Conservation (phyloP, 2,797 vertebrate species). For the Pyrrhura leucotis region DNA sequence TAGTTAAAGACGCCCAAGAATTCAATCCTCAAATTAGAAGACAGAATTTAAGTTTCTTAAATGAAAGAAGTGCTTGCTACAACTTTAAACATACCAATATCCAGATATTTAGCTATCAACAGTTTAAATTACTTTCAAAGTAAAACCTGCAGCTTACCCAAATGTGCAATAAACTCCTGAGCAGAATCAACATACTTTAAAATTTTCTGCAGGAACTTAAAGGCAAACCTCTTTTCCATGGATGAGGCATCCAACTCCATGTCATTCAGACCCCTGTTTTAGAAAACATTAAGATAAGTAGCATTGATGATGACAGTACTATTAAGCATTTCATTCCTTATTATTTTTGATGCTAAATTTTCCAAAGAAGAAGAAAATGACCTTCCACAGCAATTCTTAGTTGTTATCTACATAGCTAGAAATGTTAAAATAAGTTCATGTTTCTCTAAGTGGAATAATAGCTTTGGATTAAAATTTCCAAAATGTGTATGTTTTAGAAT, state of each 20-base stretch:
- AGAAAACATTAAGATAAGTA: slow-evolving; percentile 9
- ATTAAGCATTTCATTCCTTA: background rate
- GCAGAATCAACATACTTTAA: slow-evolving; percentile 96
- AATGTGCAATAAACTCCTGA: slow-evolving; percentile 95
- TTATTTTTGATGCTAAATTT: background rate
- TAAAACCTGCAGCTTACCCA: slow-evolving; percentile 82
- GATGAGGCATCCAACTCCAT: slow-evolving; percentile 93
- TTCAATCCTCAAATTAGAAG: background rate
- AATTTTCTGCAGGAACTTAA: slow-evolving; percentile 96
- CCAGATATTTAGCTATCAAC: background rate
- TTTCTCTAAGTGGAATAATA: background rate
- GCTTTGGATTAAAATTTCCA: background rate
- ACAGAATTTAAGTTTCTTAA: background rate
- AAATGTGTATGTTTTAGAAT: background rate
- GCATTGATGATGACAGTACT: background rate
- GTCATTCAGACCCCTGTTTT: slow-evolving; percentile 87
- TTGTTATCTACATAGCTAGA: background rate
- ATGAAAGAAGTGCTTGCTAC: background rate
- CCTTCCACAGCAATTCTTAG: background rate
- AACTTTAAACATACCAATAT: background rate
- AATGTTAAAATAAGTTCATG: background rate
- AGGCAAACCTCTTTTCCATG: slow-evolving; percentile 98
- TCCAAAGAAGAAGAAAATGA: background rate
- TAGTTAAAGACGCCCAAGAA: background rate
- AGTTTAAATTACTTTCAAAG: background rate